Base-by-base conservation (phyloP, 1,140 invertebrate genomes). In the Leptestheria dahalacensis region DNA sequence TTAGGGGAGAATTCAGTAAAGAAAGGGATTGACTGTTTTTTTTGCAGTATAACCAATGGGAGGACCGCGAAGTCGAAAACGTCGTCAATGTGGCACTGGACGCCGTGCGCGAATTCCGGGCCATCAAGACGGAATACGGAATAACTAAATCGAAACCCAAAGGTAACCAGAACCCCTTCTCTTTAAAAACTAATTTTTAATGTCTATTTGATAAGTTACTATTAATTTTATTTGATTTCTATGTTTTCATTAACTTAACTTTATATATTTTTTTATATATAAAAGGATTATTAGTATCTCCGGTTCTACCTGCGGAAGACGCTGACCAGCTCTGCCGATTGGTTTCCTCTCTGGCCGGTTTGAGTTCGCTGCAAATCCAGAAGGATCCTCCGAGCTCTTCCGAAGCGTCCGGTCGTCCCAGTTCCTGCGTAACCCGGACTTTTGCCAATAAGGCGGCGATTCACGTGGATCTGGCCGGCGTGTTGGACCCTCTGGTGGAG, bases 101-200 rank as follows among this genome's bases (percentile, higher is more conserved):
- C 51, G 69, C 79, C 18, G 75, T 83, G 60, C 67, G 69, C 55
- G 70, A 72, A 10, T 73, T 85, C 29, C 74, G 84, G 64, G 75
- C 79, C 63, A 61, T 86, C 10, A 82, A 79, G 69, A 79, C 76
- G 54, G 53, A 25, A 12, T 55, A 55, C 26, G 53, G 53, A 12
- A 29, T 55, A 2, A 33, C 28, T 28, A 55, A 55, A 20, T 55
- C 53, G 10, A 55, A 55, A 29, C 53, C 53, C 18, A 28, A 55
- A 26, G 53, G 53, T 55, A 55, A 26, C 50, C 20, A 3, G 25
- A 23, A n/a, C 28, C 20, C 11, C 28, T 15, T 52, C 24, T 26
- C 6, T 15, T 4, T 52, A 23, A 3, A 26, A 52, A 3, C n/a
- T 15, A 6, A 20, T 52, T 52, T 23, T 52, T 9, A 52, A n/a